Base-by-base conservation (phyloP, 2,113 vertebrate species). In the Nesogale talazaci region DNA sequence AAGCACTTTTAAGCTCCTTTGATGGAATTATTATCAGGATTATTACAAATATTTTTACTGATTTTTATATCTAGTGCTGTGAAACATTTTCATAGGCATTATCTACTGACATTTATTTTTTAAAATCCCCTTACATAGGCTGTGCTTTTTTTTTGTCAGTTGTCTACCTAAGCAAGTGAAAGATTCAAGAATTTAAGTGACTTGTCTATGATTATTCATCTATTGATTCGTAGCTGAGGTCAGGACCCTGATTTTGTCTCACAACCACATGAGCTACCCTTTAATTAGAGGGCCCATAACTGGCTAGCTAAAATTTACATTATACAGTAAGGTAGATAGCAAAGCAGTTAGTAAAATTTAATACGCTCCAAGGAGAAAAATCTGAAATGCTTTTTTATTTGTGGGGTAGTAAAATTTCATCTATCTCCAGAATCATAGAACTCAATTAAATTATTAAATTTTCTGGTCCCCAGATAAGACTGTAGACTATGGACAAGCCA, bases 341-440 rank as follows among this genome's bases (percentile, higher is more conserved):
- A 31, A 46, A 46, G 72, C 40, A 59, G 46, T 72, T 74, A 56
- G 19, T 74, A 25, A 36, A 75, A 56, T 78, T 89, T 67, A 83
- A 0, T 86, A n/a, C 36, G 4, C 10, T 46, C 46, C n/a, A 75
- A 46, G 4, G 29, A 38, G 82, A 74, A n/a, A 88, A 34, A 79
- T 25, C 46, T 81, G 34, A 88, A 87, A 82, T 87, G 46, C 46
- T 36, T 52, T 6, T 6, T 27, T 61, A 23, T 36, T 81, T 72
- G 6, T 80, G 31, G 52, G 63, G 40, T 61, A n/a, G 75, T 31
- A 78, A 88, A 93, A 57, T 79, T 74, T 1, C 25, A 67, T 56
- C 27, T 56, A 83, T 87, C 69, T 90, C n/a, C 86, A 84, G 56
- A 78, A 86, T 75, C 25, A 36, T 85, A 79, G 67, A 84, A 25